Conservation (phyloP, 2,113 vertebrate species). For the Scatophagus argus region DNA sequence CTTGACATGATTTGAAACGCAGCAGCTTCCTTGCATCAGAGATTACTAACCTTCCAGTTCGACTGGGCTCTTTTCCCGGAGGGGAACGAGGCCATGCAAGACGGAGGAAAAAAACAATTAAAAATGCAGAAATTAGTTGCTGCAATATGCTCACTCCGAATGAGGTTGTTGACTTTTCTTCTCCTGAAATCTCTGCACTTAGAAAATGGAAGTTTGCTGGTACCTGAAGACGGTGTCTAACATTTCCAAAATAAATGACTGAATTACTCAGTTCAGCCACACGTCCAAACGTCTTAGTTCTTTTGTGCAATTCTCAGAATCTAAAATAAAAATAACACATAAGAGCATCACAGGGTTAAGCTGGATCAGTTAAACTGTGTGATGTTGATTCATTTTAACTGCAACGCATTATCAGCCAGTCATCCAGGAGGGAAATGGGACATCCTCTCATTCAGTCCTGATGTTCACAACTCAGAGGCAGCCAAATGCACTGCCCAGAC, state of each 20-base stretch:
- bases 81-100: slow-evolving; percentile 46
- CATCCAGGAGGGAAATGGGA: slow-evolving; percentile 55
- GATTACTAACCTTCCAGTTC: slow-evolving; percentile 79
- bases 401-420: slow-evolving; percentile 37
- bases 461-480: slow-evolving; percentile 81
- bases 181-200: slow-evolving; percentile 39
- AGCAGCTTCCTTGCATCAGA: slow-evolving; percentile 80
- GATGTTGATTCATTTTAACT: slow-evolving; percentile 43
- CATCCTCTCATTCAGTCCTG: slow-evolving; percentile 61
- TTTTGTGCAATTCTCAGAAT: slow-evolving; percentile 5
- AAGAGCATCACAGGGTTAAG: background rate
- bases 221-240: slow-evolving; percentile 6
- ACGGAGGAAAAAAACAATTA: slow-evolving; percentile 72
- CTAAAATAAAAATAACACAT: background rate
- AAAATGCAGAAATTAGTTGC: slow-evolving; percentile 77
- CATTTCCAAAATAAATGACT: slow-evolving; percentile 4
- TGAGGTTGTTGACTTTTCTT: slow-evolving; percentile 39
- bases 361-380: background rate
- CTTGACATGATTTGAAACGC: slow-evolving; percentile 78
- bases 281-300: background rate
- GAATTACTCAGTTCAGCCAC: background rate
- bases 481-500: slow-evolving; percentile 90
- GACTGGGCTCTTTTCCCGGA: slow-evolving; percentile 62
- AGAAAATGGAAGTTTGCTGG: slow-evolving; percentile 2
- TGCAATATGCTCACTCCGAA: slow-evolving; percentile 67